These are phyloP conservation scores for Euleptes europaea DNA, from an alignment of 2,113 vertebrate species.

Conservation along the genomic window DNA sequence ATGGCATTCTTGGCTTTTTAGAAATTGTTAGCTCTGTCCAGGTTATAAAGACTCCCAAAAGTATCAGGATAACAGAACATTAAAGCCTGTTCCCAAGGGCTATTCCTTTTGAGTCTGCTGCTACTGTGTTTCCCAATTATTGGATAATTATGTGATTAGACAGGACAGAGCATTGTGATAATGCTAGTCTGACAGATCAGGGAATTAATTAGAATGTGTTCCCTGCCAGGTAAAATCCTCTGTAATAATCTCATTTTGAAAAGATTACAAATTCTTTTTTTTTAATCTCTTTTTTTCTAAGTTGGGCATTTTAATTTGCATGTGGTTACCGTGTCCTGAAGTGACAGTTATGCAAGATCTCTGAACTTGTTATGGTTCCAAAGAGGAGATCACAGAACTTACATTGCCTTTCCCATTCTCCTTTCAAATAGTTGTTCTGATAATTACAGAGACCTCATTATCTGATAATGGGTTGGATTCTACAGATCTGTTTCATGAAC, in stretches of 20 bases:
- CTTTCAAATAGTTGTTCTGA: neutral
- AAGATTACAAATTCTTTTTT: neutral
- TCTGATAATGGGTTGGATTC: no score
- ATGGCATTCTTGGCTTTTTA: neutral
- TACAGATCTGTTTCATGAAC: no score
- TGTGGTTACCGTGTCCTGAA: neutral
- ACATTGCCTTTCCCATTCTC: neutral
- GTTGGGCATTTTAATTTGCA: neutral
- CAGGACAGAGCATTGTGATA: constrained; percentile 39
- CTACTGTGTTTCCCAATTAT: constrained; percentile 49
- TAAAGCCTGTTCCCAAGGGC: neutral
- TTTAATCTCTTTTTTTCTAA: constrained; percentile 14
- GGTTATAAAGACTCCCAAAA: constrained; percentile 15
- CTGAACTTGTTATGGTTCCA: neutral
- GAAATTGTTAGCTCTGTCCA: neutral
- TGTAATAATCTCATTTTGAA: constrained; percentile 19
- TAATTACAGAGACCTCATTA: neutral
- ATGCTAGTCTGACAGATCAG: constrained; percentile 28
- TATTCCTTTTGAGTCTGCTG: constrained; percentile 43
- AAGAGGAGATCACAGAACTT: neutral
- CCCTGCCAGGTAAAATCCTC: neutral
- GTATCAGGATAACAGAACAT: constrained; percentile 50
- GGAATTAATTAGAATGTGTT: constrained; percentile 44
- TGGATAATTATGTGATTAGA: constrained; percentile 43
- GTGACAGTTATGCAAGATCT: neutral